Conservation (phyloP, 2,113 vertebrate genomes). For the Leiothrix lutea region DNA sequence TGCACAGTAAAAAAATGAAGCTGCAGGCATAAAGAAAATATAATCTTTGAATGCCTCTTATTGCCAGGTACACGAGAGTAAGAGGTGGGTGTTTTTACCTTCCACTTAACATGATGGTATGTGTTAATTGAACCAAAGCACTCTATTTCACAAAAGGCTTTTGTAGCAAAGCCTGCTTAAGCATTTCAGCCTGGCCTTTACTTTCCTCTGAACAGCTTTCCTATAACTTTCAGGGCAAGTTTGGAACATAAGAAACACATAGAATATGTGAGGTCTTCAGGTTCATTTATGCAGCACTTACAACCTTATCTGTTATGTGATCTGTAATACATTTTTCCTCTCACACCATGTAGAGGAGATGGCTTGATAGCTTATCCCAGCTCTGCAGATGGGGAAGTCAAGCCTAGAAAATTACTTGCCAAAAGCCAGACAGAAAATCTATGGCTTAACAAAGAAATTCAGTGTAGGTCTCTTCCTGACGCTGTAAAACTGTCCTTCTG, state of each 20-base stretch:
- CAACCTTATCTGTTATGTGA: not conserved
- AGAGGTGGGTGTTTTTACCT: not conserved
- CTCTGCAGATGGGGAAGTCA: constrained; percentile 7
- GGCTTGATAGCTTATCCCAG: constrained; percentile 14
- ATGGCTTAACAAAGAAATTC: not conserved
- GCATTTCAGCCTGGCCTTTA: not conserved
- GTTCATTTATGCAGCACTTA: not conserved
- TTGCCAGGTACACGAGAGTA: not conserved
- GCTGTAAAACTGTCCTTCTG: not conserved
- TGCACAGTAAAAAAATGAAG: not conserved
- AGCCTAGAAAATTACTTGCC: constrained; percentile 30
- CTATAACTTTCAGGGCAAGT: not conserved
- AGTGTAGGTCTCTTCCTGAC: not conserved
- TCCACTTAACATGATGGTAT: not conserved
- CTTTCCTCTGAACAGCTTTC: not conserved
- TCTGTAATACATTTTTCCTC: not conserved
- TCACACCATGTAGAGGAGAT: not conserved
- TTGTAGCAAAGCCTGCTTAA: not conserved
- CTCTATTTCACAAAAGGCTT: not conserved
- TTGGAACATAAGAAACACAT: not conserved
- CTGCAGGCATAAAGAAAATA: not conserved
- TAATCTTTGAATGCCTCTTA: not conserved
- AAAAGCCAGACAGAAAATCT: constrained; percentile 33
- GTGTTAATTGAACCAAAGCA: not conserved
- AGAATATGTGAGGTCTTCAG: not conserved